A percentile compares a stretch with the other conserved stretches of the same genome.
phyloP scores from a whole-genome alignment of 2,797 vertebrate species.

The Notamacropus eugenii region DNA sequence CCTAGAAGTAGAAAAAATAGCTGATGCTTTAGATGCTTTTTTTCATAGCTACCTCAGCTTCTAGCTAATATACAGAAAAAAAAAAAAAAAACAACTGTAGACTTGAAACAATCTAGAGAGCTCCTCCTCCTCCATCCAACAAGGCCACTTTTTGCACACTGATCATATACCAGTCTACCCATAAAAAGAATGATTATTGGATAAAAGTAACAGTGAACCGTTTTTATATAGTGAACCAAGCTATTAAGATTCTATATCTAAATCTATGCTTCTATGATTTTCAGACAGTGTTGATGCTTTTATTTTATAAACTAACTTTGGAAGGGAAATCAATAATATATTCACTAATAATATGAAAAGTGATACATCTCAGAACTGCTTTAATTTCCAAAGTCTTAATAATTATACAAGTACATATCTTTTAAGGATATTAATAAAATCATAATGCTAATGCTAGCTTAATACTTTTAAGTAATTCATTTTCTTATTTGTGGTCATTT shows the following conservation, averaged over 20 bases:
- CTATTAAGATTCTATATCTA: neutral
- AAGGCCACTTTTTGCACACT: neutral
- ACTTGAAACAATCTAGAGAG: neutral
- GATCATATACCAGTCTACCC: neutral
- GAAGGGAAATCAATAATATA: neutral
- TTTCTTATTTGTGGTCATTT: constrained; percentile 80
- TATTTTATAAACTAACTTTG: constrained; percentile 36
- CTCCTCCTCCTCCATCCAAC: neutral
- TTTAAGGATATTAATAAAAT: constrained; percentile 69
- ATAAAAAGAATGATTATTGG: constrained; percentile 46
- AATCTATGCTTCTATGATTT: constrained; percentile 5
- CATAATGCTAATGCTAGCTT: constrained; percentile 66
- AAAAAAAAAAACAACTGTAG: too few relatives aligned
- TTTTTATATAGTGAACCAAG: constrained; percentile 42
- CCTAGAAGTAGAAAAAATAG: neutral
- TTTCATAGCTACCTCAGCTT: neutral
- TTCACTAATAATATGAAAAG: constrained; percentile 67
- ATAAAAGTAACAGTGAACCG: constrained; percentile 8
- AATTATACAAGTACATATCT: constrained; percentile 63
- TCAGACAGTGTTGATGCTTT: constrained; percentile 43
- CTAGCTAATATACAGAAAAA: neutral
- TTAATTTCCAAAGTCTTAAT: constrained; percentile 56
- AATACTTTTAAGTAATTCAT: constrained; percentile 82
- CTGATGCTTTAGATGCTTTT: neutral
- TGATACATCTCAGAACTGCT: constrained; percentile 36